Evolutionary conservation across 2,888 invertebrate genomes (phyloP), one percentile per base, ranked within the genome.

Genomic region (Drosophila meridionalis): DNA sequence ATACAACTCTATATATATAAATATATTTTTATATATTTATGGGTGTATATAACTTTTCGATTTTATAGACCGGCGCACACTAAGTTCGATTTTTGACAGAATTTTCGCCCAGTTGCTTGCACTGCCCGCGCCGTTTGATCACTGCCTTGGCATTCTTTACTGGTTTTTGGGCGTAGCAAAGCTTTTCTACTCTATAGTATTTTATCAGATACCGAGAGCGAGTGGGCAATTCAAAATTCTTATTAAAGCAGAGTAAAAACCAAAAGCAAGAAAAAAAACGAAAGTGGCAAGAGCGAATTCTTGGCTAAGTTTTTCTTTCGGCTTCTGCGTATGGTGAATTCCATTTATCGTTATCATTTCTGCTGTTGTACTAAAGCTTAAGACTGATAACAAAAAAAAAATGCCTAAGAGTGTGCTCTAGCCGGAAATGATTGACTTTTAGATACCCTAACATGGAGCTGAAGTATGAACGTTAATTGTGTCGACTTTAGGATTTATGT

Each of bases 121-220:
- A 64, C 83, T 76, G 78, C 74, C 87, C 90, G 73, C 82, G 81
- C 73, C 89, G 89, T 87, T 90, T 85, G 81, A 73, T 80, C 88
- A 92, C 92, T 92, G 89, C 87, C 14, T 45, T 12, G 20, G 32
- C 12, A 11, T 40, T 48, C 57, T 71, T 71, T 57, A 20, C 50
- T 20, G 5, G 38, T 71, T 59, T 72, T 67, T 55, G 40, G 68
- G n/a, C 38, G 42, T 57, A 70, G 48, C 8, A 65, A 71, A 76
- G 76, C 76, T 77, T 65, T 72, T 58, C 50, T 36, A 40, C 11
- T 47, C n/a, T 58, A 47, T 5, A 9, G 14, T 11, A 26, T 47
- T 77, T 70, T 78, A 76, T 79, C 64, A 71, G 80, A 71, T 79
- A 67, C 58, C 69, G 9, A 55, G 40, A 20, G 50, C 32, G 36